A percentile compares a stretch with the other conserved stretches of the same genome.
These are phyloP conservation scores for Argyrosomus japonicus DNA, from an alignment of 2,113 vertebrate genomes.

Conservation along the genomic window DNA sequence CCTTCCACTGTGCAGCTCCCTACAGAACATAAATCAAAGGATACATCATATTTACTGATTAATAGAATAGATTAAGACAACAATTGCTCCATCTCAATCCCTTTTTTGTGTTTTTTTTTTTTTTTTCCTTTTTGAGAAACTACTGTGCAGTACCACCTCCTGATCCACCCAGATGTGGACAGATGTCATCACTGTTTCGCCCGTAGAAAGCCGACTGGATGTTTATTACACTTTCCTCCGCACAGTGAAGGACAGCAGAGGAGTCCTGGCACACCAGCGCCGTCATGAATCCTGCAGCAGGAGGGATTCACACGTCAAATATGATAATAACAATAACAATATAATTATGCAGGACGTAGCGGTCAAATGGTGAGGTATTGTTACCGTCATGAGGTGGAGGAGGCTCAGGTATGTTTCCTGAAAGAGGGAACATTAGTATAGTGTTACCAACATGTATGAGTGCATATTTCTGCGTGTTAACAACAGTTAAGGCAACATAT, in stretches of 20 bases:
- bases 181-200: constrained; percentile 73
- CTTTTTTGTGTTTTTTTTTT: neutral
- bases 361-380: neutral
- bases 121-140: too few relatives aligned
- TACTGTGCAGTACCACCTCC: constrained; percentile 44
- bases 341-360: neutral
- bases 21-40: constrained; percentile 29
- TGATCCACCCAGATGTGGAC: constrained; percentile 66
- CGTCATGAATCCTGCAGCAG: constrained; percentile 77
- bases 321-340: too few relatives aligned
- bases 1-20: constrained; percentile 77
- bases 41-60: neutral
- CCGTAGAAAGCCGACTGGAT: constrained; percentile 85
- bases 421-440: constrained; percentile 15
- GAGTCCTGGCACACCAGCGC: constrained; percentile 77
- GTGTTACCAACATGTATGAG: neutral
- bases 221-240: constrained; percentile 80
- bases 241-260: constrained; percentile 79
- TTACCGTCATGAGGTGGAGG: constrained; percentile 86
- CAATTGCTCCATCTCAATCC: neutral
- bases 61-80: neutral
- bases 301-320: neutral
- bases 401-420: constrained; percentile 80
- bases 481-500: neutral
- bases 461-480: neutral